Conservation (phyloP, 2,113 vertebrate genomes). For the Leptocoma aspasia region DNA sequence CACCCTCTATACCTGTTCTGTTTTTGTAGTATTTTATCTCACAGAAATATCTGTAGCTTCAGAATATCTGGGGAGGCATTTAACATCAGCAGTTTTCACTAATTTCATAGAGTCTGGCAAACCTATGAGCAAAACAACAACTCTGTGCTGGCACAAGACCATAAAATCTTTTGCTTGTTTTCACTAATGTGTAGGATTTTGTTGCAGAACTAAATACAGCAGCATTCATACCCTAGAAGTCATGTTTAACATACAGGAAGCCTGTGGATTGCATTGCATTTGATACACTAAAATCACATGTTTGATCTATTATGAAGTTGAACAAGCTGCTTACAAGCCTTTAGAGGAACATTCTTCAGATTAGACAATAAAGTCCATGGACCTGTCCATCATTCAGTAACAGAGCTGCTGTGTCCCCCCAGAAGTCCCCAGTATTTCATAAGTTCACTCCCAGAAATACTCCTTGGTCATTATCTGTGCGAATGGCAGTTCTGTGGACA, state of each 20-base stretch:
- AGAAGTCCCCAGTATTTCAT: background rate
- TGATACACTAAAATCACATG: fast-evolving
- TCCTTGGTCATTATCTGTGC: background rate
- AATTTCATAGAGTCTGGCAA: background rate
- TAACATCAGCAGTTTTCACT: background rate
- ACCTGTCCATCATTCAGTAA: background rate
- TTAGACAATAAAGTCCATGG: background rate
- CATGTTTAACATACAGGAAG: background rate
- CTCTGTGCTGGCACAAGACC: background rate
- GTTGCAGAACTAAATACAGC: background rate
- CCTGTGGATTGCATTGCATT: background rate
- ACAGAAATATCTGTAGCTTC: background rate
- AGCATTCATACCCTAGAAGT: background rate
- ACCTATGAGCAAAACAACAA: background rate
- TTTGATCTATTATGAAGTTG: background rate
- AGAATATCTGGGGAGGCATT: background rate
- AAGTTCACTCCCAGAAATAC: background rate
- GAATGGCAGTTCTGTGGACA: background rate
- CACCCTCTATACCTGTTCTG: background rate
- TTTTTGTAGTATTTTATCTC: background rate
- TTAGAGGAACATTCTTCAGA: background rate
- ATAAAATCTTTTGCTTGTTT: background rate
- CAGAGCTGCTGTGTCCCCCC: background rate
- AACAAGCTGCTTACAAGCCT: background rate
- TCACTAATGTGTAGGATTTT: background rate